Conservation (phyloP, 2,113 vertebrate genomes). For the Eolophus roseicapilla region DNA sequence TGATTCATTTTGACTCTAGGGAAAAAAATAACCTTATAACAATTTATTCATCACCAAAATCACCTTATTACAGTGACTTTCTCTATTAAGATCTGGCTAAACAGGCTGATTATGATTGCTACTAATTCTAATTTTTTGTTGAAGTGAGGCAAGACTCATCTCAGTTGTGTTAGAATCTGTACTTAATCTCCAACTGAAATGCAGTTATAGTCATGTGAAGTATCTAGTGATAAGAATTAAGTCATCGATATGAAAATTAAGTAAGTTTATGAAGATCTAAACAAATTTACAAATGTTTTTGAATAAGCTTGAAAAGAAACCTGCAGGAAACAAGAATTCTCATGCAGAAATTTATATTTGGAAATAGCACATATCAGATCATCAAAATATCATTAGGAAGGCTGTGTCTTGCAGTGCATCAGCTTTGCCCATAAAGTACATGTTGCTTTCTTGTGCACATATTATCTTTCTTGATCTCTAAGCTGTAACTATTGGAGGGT, state of each 20-base stretch:
- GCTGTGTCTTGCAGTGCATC: neutral
- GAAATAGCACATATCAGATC: neutral
- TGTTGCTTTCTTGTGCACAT: neutral
- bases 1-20: neutral
- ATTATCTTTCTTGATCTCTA: neutral
- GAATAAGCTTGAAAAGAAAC: neutral
- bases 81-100: neutral
- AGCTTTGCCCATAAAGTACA: neutral
- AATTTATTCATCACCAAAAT: neutral
- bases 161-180: neutral
- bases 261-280: neutral
- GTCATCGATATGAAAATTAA: neutral
- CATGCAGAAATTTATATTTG: neutral
- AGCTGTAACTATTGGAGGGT: neutral
- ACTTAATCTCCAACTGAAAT: neutral
- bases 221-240: neutral
- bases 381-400: neutral
- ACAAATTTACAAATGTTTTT: neutral
- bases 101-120: neutral
- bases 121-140: neutral
- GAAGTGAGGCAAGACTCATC: neutral
- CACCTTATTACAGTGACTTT: neutral
- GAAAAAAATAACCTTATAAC: neutral
- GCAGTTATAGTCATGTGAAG: neutral
- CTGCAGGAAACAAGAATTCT: neutral